These are phyloP conservation scores for Esox niger DNA, from an alignment of 2,113 vertebrate genomes.

Conservation along the genomic window DNA sequence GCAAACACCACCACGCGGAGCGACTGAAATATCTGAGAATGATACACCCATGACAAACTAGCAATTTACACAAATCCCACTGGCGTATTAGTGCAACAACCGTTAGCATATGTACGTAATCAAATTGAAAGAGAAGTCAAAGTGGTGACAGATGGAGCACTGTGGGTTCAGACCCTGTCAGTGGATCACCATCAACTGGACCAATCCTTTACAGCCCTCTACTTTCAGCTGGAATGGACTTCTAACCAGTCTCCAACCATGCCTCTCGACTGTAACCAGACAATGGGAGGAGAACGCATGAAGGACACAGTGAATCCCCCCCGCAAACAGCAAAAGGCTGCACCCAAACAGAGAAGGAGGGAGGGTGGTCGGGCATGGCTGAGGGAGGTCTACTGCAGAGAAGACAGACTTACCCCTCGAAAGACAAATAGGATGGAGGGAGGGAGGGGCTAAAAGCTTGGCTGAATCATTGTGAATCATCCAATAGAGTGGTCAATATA, in stretches of 20 bases:
- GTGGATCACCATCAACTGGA: constrained; percentile 19
- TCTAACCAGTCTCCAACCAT: constrained; percentile 19
- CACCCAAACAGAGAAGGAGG: constrained; percentile 12
- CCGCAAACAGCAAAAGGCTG: constrained; percentile 29
- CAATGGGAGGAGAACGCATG: constrained; percentile 22
- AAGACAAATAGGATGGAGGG: constrained; percentile 9
- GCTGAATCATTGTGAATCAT: not conserved
- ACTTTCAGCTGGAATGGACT: constrained; percentile 2
- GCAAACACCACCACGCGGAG: not conserved
- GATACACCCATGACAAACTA: constrained; percentile 18
- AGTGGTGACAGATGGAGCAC: constrained; percentile 26
- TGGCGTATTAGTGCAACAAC: too few species aligned
- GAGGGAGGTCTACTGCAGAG: constrained; percentile 22
- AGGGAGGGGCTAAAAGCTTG: not conserved
- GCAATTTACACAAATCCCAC: too few species aligned
- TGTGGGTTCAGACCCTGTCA: constrained; percentile 3
- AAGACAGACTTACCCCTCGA: constrained; percentile 13
- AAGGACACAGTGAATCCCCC: constrained; percentile 45
- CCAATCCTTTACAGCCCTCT: constrained; percentile 22
- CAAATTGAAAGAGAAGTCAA: not conserved
- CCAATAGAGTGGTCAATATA: not conserved
- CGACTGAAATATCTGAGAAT: constrained; percentile 24
- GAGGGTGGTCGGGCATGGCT: constrained; percentile 4
- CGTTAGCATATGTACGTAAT: not conserved
- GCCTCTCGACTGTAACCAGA: constrained; percentile 10